phyloP scores from a whole-genome alignment of 2,797 vertebrate genomes.

The Falco biarmicus region DNA sequence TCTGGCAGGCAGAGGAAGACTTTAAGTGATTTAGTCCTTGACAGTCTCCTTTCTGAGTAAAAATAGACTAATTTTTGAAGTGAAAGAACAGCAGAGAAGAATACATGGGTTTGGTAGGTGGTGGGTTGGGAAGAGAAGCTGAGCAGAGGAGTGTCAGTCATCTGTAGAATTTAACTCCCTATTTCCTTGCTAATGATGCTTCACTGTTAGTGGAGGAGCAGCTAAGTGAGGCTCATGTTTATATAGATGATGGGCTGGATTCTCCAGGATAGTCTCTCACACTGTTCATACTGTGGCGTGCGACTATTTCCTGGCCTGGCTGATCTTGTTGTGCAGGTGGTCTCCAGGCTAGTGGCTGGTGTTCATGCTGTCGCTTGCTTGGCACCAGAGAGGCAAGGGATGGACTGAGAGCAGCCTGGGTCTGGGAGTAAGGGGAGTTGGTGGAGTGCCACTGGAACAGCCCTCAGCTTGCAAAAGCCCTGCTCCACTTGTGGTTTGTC shows the following conservation, averaged over 20 bases:
- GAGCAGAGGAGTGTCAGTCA: background rate
- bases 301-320: background rate
- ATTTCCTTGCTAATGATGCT: background rate
- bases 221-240: background rate
- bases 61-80: background rate
- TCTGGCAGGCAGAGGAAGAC: background rate
- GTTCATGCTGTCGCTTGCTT: background rate
- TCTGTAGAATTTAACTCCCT: background rate
- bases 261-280: background rate
- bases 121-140: background rate
- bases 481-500: background rate
- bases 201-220: background rate
- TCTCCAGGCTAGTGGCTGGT: background rate
- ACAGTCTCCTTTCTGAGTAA: background rate
- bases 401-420: background rate
- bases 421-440: background rate
- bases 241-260: background rate
- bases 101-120: background rate
- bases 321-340: rapidly evolving
- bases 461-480: background rate
- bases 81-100: background rate
- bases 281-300: background rate
- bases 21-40: background rate
- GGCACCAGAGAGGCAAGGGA: background rate
- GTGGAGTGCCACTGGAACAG: background rate